phyloP scores from a whole-genome alignment of 1,140 invertebrate species.

The Aphelinus atriplicis region DNA sequence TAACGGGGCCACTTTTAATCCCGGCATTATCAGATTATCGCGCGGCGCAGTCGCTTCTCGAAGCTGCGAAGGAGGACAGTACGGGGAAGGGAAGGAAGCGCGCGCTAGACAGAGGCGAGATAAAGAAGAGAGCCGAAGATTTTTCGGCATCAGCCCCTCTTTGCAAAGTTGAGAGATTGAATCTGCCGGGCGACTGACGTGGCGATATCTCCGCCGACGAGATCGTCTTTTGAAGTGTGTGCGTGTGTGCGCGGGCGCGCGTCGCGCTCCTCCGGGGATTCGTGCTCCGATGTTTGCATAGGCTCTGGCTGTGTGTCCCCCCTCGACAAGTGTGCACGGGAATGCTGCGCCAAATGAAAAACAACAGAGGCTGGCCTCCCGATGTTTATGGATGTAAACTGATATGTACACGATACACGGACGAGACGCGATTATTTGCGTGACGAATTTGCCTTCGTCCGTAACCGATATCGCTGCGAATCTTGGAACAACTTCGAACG shows the following conservation, averaged over 20 bases:
- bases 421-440: no score
- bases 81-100: no score
- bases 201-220: neutral
- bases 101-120: neutral
- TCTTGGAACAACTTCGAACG: no score
- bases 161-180: slow-evolving; percentile 20
- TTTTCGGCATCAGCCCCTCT: slow-evolving; percentile 9
- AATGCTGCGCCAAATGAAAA: no score
- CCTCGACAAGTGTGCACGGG: no score
- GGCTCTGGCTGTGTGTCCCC: no score
- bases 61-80: neutral
- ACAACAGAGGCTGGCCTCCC: no score
- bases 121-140: slow-evolving; percentile 11
- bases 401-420: no score
- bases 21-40: slow-evolving; percentile 54
- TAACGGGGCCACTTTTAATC: slow-evolving; percentile 48
- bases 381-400: no score
- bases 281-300: slow-evolving; percentile 6
- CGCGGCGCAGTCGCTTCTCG: slow-evolving; percentile 23
- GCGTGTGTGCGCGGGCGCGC: neutral
- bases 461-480: no score
- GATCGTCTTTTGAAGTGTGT: slow-evolving; percentile 10
- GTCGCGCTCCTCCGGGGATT: neutral
- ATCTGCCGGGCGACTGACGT: slow-evolving; percentile 23
- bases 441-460: no score